phyloP scores from a whole-genome alignment of 2,113 vertebrate species.

The Rhombomys opimus region DNA sequence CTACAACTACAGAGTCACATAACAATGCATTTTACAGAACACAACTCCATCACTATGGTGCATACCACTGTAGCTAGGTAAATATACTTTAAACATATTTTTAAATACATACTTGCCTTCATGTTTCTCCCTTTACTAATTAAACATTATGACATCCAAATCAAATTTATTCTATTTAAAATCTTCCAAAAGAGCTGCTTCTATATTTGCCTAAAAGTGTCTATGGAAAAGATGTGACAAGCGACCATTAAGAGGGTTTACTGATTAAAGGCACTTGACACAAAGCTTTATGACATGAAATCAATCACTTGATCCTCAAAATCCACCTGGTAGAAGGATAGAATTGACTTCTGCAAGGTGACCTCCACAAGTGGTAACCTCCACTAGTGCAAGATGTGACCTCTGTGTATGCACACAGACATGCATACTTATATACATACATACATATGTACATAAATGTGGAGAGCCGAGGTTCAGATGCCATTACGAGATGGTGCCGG shows the following conservation, averaged over 20 bases:
- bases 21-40: background rate
- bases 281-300: background rate
- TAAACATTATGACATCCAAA: conserved; percentile 31
- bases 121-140: conserved; percentile 34
- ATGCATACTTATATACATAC: too few relatives aligned
- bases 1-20: background rate
- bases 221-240: background rate
- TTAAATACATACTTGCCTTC: background rate
- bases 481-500: too few relatives aligned
- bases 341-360: background rate
- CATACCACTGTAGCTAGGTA: background rate
- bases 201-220: conserved; percentile 13
- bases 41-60: background rate
- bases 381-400: background rate
- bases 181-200: background rate
- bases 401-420: too few relatives aligned
- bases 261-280: background rate
- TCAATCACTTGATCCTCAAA: background rate
- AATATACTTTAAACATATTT: background rate
- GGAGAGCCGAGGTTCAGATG: too few relatives aligned
- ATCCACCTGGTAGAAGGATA: background rate
- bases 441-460: too few relatives aligned
- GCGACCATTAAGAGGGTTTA: background rate
- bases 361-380: background rate
- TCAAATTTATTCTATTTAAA: background rate